Evolutionary conservation across 2,888 invertebrate species (phyloP).

Genomic region (Leptodirus hochenwartii): DNA sequence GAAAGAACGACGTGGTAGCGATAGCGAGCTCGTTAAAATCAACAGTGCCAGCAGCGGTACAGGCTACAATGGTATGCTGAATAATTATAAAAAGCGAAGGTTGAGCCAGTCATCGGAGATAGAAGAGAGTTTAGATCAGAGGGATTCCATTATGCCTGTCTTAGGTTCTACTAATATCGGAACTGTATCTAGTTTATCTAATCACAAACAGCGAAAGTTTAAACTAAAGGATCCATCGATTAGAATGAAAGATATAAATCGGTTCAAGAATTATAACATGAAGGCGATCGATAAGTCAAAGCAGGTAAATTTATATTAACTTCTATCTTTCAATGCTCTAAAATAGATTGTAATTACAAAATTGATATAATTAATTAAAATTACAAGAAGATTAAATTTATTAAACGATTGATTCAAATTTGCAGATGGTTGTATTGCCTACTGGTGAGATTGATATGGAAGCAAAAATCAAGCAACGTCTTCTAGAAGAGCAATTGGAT

Average conservation of each 20-base stretch:
- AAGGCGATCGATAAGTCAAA: constrained; percentile 30
- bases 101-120: constrained; percentile 37
- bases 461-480: constrained; percentile 38
- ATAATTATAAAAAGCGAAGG: constrained; percentile 45
- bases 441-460: constrained; percentile 32
- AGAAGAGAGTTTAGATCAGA: constrained; percentile 18
- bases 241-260: constrained; percentile 25
- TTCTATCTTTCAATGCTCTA: too few species aligned
- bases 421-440: constrained; percentile 21
- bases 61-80: constrained; percentile 35
- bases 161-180: constrained; percentile 54
- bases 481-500: constrained; percentile 34
- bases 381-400: too few species aligned
- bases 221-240: constrained; percentile 24
- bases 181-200: constrained; percentile 33
- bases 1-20: constrained; percentile 34
- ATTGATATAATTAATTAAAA: too few species aligned
- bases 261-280: constrained; percentile 38
- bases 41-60: constrained; percentile 23
- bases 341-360: too few species aligned
- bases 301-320: too few species aligned
- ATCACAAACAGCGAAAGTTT: constrained; percentile 24
- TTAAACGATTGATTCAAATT: too few species aligned
- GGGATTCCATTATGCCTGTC: constrained; percentile 10
- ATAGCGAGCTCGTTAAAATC: constrained; percentile 26